A percentile compares a stretch with the other conserved stretches of the same genome.
phyloP scores from a whole-genome alignment of 2,888 invertebrate species.

The Ectemnius lituratus region DNA sequence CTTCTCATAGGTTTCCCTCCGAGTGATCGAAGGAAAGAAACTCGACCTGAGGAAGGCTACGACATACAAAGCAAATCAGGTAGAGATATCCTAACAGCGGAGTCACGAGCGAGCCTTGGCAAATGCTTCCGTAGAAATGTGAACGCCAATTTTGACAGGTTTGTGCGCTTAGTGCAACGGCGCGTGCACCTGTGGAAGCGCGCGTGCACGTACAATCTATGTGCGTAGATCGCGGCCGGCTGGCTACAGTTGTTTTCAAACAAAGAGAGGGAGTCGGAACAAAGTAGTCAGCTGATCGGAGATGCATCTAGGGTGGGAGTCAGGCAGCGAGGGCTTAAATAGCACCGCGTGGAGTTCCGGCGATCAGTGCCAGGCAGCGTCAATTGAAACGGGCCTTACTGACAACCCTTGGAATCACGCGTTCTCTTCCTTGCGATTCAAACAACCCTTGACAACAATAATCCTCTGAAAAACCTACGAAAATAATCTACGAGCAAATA shows the following conservation, averaged over 20 bases:
- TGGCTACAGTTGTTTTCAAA: constrained; percentile 71
- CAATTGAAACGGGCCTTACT: constrained; percentile 55
- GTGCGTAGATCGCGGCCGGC: constrained; percentile 16
- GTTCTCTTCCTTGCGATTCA: background rate
- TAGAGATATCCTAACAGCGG: background rate
- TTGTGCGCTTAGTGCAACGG: constrained; percentile 28
- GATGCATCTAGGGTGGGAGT: constrained; percentile 65
- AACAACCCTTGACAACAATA: background rate
- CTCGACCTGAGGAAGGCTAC: too few species aligned
- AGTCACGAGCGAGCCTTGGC: constrained; percentile 26
- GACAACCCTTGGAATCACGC: background rate
- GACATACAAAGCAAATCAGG: background rate
- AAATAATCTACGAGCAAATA: too few species aligned
- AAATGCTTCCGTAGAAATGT: constrained; percentile 14
- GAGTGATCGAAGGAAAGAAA: too few species aligned
- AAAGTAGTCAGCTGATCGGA: constrained; percentile 75
- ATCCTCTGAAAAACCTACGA: too few species aligned
- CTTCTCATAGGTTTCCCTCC: too few species aligned
- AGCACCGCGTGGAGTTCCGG: constrained; percentile 68
- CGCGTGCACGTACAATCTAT: too few species aligned
- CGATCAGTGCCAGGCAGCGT: constrained; percentile 72
- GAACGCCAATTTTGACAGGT: constrained; percentile 52
- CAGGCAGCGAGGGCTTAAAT: constrained; percentile 74
- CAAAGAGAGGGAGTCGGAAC: constrained; percentile 68
- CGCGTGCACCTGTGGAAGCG: constrained; percentile 1